Percentiles rank a stretch among this genome's conserved stretches.
Evolutionary conservation across 2,797 vertebrate species (phyloP).

Genomic region (Parauchenoglanis punctatus): DNA sequence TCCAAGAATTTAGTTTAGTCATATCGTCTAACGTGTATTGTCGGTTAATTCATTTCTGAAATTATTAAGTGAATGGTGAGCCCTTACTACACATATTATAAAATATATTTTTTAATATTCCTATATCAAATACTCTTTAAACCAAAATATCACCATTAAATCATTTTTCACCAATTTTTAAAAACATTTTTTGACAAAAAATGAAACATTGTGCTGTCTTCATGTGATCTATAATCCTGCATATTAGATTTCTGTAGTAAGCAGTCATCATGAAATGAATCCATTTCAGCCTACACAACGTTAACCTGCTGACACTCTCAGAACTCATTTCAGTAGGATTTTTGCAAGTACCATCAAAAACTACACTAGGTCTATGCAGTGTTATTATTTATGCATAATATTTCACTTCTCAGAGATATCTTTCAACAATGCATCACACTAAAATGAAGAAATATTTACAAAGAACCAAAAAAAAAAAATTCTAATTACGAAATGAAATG

Average conservation of each 20-base stretch:
- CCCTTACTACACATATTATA: not conserved
- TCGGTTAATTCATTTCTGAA: not conserved
- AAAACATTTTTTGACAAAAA: not conserved
- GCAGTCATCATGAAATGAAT: not conserved
- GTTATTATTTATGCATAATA: not conserved
- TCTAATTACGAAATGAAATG: not conserved
- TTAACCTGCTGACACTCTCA: not conserved
- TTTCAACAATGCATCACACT: not conserved
- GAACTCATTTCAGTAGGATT: not conserved
- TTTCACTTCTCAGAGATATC: not conserved
- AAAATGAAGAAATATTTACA: not conserved
- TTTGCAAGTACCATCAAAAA: not conserved
- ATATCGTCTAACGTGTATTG: not conserved
- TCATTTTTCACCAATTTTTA: no score
- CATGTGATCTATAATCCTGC: not conserved
- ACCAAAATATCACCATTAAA: not conserved
- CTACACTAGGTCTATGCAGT: not conserved
- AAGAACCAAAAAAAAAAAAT: not conserved
- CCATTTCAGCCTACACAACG: no score
- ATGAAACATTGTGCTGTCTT: not conserved
- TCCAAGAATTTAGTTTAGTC: not conserved
- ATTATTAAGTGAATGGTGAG: not conserved
- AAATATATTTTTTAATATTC: not conserved
- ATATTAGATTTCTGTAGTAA: not conserved
- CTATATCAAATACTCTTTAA: not conserved